Base-by-base conservation (phyloP, 2,888 invertebrate genomes). In the Leucania comma region DNA sequence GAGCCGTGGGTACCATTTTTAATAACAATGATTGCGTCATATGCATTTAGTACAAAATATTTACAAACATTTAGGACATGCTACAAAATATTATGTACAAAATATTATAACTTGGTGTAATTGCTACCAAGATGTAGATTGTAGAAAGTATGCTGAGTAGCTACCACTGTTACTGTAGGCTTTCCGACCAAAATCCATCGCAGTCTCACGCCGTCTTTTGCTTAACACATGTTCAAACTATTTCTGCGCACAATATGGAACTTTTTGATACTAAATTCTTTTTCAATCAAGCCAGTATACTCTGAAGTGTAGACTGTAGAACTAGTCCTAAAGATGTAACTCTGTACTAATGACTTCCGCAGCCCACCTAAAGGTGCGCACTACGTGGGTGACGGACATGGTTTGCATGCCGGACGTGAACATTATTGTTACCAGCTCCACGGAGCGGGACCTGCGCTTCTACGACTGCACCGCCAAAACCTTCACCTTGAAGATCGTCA, bases 401-500 rank as follows among this genome's bases (percentile, higher is more conserved):
- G 97, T 97, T 70, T 97, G 97, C 72, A 93, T 98, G 91, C 97
- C 98, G 0, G 98, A 98, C 90, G 97, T 98, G 64, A 97, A 97
- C 90, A 97, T 98, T 84, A 94, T 98, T 22, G 98, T 98, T 76
- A 97, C 98, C 17, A 97, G 98, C 71, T 98, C 98, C 22, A 97
- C 98, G 0, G 98, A 98, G 91, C 94, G 98, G 24, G 98, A 98
- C 89, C 92, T 98, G 57, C 96, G 97, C 80, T 98, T 98, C 91
- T 98, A 98, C 88, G 98, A 98, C 89, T 97, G 97, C 61, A 97
- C 97, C 32, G 98, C 97, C 14, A 97, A 97, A 72, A 97, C 97
- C 68, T 98, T 98, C 90, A 97, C 97, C 56, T 93, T 98, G 53
- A 96, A 98, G 83, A 96, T 98, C 67, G 96, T 97, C 81, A 97